Evolutionary conservation across 2,797 vertebrate species (phyloP), one percentile per base, ranked within the genome.

Genomic region (Fistularia commersonii): DNA sequence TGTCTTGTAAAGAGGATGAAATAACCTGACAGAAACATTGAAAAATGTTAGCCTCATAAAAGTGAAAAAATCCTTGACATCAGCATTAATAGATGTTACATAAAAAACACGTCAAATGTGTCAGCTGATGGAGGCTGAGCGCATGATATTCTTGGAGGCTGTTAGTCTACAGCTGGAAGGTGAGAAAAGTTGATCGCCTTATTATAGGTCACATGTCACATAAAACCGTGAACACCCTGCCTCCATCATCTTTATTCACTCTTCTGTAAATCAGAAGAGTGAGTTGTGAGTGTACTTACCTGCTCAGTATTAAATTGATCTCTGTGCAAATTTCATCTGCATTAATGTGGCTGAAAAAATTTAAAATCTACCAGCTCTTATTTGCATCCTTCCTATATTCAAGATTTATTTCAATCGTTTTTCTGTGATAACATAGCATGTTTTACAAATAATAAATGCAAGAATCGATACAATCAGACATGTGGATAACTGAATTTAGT

Each of bases 171-270:
- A 54, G 58, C 72, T 56, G 49, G 48, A 76, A 76, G 62, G 76
- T 52, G 68, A 80, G 80, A 57, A 71, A 72, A 71, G 56, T 48
- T 44, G 48, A 61, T 55, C 44, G 77, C 65, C 61, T 87, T 60
- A 55, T 57, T 79, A 89, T 86, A 81, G 15, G 76, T 77, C 75
- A 82, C 72, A 79, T 79, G 70, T 43, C 64, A 61, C 57, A 66
- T 84, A 72, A 80, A 85, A 74, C 32, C 61, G 60, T 65, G 61
- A 80, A 69, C 80, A 54, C 75, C 66, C 39, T 64, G 49, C 61
- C 53, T 41, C 42, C 34, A 61, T 70, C 75, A 57, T 72, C 72
- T 77, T 71, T 73, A 53, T 54, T 54, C n/a, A n/a, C n/a, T n/a
- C n/a, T n/a, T n/a, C n/a, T 49, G 36, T 84, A 80, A 86, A 84